These are phyloP conservation scores for Porites australiensis DNA, from an alignment of 64 coral and sea anemone species.

Conservation along the genomic window DNA sequence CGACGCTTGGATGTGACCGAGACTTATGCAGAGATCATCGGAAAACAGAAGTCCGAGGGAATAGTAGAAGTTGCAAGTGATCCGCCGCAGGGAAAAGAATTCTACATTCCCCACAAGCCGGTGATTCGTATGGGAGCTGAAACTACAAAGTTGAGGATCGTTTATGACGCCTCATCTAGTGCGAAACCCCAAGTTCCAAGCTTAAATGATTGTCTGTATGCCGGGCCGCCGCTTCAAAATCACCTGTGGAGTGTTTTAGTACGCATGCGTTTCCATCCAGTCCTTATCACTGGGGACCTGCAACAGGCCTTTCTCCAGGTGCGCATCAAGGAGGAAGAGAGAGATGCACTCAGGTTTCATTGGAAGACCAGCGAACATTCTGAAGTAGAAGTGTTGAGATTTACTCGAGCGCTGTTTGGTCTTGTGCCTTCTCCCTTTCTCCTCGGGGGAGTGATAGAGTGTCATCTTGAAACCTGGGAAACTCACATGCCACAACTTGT, in stretches of 20 bases:
- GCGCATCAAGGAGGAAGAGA: constrained; percentile 10
- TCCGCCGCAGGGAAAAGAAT: constrained; percentile 1
- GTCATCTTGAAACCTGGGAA: not conserved
- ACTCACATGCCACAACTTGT: not conserved
- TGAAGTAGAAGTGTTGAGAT: not conserved
- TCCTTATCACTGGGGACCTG: not conserved
- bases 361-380: not conserved
- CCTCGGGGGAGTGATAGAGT: not conserved
- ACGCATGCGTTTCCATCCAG: not conserved
- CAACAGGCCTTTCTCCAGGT: constrained; percentile 23
- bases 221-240: constrained; percentile 35
- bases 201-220: constrained; percentile 29
- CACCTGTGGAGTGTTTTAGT: constrained; percentile 3
- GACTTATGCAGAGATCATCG: constrained; percentile 12
- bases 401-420: not conserved
- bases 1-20: not conserved
- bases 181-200: not conserved
- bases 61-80: not conserved
- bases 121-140: not conserved
- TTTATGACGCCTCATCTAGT: constrained; percentile 7
- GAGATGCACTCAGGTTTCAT: constrained; percentile 1
- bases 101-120: not conserved
- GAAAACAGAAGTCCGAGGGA: constrained; percentile 14
- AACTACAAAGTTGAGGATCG: not conserved
- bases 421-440: constrained; percentile 5